Evolutionary conservation across 2,888 invertebrate species (phyloP), one percentile per base, ranked within the genome.

Genomic region (Hypomecis atomaria): DNA sequence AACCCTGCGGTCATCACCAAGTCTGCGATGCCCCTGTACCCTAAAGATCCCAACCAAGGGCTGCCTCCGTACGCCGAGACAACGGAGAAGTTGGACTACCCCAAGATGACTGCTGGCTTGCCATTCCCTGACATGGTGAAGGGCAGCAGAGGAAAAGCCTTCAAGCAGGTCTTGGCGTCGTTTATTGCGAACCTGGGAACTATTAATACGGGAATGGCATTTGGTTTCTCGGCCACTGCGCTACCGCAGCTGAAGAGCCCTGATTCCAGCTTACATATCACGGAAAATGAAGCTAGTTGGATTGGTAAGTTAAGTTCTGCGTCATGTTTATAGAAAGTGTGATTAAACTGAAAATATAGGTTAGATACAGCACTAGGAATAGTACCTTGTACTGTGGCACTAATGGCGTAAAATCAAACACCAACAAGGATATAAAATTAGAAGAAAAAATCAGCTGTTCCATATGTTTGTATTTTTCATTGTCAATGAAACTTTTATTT

Each of bases 131-230:
- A 23, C 23, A 23, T 23, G 23, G 23, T 23, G 23, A 93, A 93
- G 67, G 77, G 82, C 42, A 84, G 87, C 42, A 72, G 93, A 54
- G 94, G 94, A 9, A 91, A 90, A 70, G 90, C 94, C 0, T 75
- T 92, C 9, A 79, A 86, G 57, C 94, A 95, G 85, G 93, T 95
- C 13, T 40, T 95, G 71, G 95, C 95, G 0, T 94, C 95, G 0
- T 85, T 95, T 47, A 88, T 95, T 6, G 95, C 94, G 3, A 95
- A 95, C 77, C 81, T 95, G 9, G 95, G 95, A 0, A 95, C 95
- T 38, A 94, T 95, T 63, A 95, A 95, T 81, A 95, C 95, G 0
- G 95, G 95, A 45, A 94, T 95, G 94, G 94, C 94, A 0, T 95
- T 95, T 74, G 95, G 95, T 0, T 95, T 95, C 78, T 94, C 95